These are phyloP conservation scores for Chelon labrosus DNA, from an alignment of 2,797 vertebrate genomes.

Conservation along the genomic window DNA sequence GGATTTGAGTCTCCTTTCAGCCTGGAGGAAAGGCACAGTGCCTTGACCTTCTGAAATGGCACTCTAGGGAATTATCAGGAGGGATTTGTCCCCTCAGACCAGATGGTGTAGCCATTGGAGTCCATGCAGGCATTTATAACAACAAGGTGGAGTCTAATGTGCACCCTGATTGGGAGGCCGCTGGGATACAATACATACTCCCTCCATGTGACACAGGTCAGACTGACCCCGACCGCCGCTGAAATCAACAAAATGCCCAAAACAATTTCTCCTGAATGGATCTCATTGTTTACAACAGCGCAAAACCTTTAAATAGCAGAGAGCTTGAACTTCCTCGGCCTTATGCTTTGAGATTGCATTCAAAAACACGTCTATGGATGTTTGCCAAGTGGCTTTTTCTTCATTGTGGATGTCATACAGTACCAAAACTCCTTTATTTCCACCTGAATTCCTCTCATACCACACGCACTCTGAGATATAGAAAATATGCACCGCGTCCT, in stretches of 20 bases:
- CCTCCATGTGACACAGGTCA: conserved; percentile 51
- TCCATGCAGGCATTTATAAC: conserved; percentile 60
- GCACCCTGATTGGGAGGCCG: conserved; percentile 31
- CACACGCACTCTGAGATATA: conserved; percentile 17
- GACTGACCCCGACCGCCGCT: conserved; percentile 53
- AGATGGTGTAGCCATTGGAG: conserved; percentile 73
- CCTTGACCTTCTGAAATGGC: conserved; percentile 62
- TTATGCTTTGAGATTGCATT: conserved; percentile 63
- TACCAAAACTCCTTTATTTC: conserved; percentile 34
- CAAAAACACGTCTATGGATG: conserved; percentile 47
- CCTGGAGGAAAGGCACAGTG: conserved; percentile 57
- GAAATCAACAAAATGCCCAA: conserved; percentile 61
- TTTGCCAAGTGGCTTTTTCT: conserved; percentile 47
- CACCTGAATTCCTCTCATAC: conserved; percentile 55
- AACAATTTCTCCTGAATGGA: conserved; percentile 57
- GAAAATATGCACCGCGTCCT: conserved; percentile 43
- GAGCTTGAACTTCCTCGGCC: conserved; percentile 63
- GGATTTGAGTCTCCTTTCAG: conserved; percentile 36
- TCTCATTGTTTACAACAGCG: conserved; percentile 65
- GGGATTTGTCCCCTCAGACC: conserved; percentile 54
- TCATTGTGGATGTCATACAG: conserved; percentile 3
- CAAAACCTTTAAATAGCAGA: conserved; percentile 62
- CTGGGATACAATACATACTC: conserved; percentile 56
- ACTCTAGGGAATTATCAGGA: conserved; percentile 57
- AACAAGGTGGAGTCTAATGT: conserved; percentile 65